Base-by-base conservation (phyloP, 2,113 vertebrate genomes). In the Thryonomys swinderianus region DNA sequence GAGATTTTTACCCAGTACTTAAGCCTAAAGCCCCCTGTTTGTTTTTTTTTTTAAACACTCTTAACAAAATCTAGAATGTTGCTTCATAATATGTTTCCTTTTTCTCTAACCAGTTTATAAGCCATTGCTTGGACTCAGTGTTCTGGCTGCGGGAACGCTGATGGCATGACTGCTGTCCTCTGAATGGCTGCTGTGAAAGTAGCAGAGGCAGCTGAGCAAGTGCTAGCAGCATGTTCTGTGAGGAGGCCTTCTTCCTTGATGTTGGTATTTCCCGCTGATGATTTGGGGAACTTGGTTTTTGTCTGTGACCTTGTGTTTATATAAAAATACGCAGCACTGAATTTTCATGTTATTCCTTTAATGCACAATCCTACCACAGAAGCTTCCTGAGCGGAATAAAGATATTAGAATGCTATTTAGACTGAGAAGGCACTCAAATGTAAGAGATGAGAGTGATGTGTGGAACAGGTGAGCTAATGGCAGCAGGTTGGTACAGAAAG, bases 331-430 rank as follows among this genome's bases (percentile, higher is more conserved):
- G 76, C 45, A 85, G 23, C 59, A 4, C 0, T 89, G 14, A 20
- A 6, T 73, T 94, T 97, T 90, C 92, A 67, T 62, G 23, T 74
- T 73, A 71, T 64, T 21, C 48, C 76, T 42, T 91, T 94, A 78
- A 7, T 85, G 16, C 48, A 79, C 7, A 95, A 37, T 40, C 11
- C 85, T 94, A 89, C 21, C 27, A 64, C 78, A 86, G 86, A 94
- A 88, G 48, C 93, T 94, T 95, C 57, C 79, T 45, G 81, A 91
- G 25, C 45, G 59, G 9, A 90, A 90, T 62, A 69, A 76, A 73
- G 55, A 40, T 81, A 86, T 95, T 76, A 84, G 91, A 90, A 66
- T 89, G 81, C 27, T 57, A 11, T 97, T 82, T 83, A 95, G 95
- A 64, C 51, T 87, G 59, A 97, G n/a, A 95, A 93, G 81, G 59